phyloP scores from a whole-genome alignment of 1,140 invertebrate genomes.

The Ceratina australensis region DNA sequence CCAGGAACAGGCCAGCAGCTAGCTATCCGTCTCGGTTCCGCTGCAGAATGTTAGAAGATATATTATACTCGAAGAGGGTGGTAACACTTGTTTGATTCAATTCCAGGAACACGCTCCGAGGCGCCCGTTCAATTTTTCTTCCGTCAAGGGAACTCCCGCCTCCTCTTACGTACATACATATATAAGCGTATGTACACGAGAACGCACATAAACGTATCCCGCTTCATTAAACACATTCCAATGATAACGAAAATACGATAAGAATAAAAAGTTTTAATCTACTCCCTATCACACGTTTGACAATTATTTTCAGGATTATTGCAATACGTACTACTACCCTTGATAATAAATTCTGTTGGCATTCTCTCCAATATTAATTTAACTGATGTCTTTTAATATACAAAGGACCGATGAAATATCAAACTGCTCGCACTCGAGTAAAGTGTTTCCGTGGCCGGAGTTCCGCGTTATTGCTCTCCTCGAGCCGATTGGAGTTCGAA shows the following conservation, averaged over 20 bases:
- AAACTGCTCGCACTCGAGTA: not conserved
- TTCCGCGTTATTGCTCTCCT: constrained; percentile 14
- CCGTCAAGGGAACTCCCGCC: constrained; percentile 44
- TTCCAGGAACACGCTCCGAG: constrained; percentile 68
- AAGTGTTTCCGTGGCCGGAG: not conserved
- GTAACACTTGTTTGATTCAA: constrained; percentile 77
- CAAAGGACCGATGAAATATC: too few species aligned
- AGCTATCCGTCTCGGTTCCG: constrained; percentile 68
- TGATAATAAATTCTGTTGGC: too few species aligned
- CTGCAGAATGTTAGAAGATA: constrained; percentile 66
- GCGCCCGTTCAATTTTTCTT: constrained; percentile 71
- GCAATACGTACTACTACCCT: too few species aligned
- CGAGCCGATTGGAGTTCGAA: constrained; percentile 34
- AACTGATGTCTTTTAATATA: not conserved
- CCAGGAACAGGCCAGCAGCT: constrained; percentile 57
- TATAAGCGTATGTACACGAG: too few species aligned
- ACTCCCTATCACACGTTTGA: not conserved
- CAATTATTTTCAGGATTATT: not conserved
- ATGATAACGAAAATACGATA: constrained; percentile 24
- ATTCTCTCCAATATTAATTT: not conserved
- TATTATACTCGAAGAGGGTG: constrained; percentile 69
- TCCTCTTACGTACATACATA: not conserved
- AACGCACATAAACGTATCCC: too few species aligned
- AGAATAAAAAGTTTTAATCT: not conserved
- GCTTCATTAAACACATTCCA: constrained; percentile 31